These are phyloP conservation scores for Trachymyrmex septentrionalis DNA, from an alignment of 1,140 invertebrate genomes.

Conservation along the genomic window DNA sequence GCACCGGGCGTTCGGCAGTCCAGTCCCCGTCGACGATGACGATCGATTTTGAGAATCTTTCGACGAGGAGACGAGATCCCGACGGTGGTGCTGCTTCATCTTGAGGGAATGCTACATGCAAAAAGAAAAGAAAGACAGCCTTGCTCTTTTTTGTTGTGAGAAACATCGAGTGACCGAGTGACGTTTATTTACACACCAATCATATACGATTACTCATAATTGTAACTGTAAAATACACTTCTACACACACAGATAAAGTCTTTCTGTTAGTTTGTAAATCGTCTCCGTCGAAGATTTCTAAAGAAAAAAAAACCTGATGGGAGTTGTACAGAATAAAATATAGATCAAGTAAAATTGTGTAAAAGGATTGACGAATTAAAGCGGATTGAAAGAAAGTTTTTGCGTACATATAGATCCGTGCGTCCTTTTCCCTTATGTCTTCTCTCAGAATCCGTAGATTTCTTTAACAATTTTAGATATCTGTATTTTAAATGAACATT, in stretches of 20 bases:
- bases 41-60: slow-evolving; percentile 50
- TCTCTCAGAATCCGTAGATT: background rate
- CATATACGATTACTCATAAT: slow-evolving; percentile 10
- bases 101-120: background rate
- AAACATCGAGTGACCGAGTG: slow-evolving; percentile 17
- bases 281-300: background rate
- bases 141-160: background rate
- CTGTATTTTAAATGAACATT: background rate
- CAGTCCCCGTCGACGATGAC: slow-evolving; percentile 75
- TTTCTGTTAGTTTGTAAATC: slow-evolving; percentile 11
- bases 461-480: background rate
- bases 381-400: slow-evolving; percentile 4
- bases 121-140: background rate
- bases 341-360: slow-evolving; percentile 16
- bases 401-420: background rate
- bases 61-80: too few species aligned
- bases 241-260: background rate
- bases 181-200: background rate
- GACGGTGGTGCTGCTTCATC: background rate
- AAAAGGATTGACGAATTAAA: slow-evolving; percentile 43
- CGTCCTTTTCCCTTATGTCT: background rate
- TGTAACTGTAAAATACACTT: slow-evolving; percentile 46
- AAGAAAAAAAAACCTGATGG: background rate
- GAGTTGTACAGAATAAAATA: slow-evolving; percentile 51
- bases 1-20: slow-evolving; percentile 78